phyloP scores from a whole-genome alignment of 2,888 invertebrate genomes.

The Theodoxus fluviatilis region DNA sequence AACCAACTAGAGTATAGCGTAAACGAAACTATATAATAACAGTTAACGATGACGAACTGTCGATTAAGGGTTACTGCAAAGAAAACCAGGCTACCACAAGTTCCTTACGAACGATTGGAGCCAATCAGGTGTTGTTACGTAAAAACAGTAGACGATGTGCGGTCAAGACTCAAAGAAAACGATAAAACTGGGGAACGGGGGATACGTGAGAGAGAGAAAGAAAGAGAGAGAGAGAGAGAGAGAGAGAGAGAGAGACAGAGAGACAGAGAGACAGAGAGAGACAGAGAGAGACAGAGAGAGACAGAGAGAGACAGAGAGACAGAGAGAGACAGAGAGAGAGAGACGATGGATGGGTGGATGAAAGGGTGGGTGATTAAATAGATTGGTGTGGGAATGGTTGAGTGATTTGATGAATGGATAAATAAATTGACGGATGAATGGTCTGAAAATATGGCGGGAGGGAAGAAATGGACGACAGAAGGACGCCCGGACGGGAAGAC shows the following conservation, averaged over 20 bases:
- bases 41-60: not conserved
- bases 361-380: too few species aligned
- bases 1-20: not conserved
- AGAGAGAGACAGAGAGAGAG: not conserved
- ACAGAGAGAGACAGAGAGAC: not conserved
- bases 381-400: too few species aligned
- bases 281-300: slow-evolving; percentile 3
- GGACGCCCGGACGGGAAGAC: too few species aligned
- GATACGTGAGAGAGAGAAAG: not conserved
- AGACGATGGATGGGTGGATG: too few species aligned
- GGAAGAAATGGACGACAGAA: too few species aligned
- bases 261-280: not conserved
- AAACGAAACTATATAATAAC: not conserved
- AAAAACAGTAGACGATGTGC: too few species aligned
- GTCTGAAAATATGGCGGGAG: too few species aligned
- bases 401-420: too few species aligned
- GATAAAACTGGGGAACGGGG: not conserved
- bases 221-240: slow-evolving; percentile 7
- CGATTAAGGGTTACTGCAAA: not conserved
- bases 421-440: too few species aligned
- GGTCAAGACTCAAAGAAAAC: too few species aligned
- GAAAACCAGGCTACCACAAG: not conserved
- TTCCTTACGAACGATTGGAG: slow-evolving; percentile 40
- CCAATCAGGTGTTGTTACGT: not conserved
- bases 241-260: not conserved